Percentiles rank a stretch among this genome's conserved stretches.
phyloP scores from a whole-genome alignment of 2,113 vertebrate species.

The Osmerus eperlanus region DNA sequence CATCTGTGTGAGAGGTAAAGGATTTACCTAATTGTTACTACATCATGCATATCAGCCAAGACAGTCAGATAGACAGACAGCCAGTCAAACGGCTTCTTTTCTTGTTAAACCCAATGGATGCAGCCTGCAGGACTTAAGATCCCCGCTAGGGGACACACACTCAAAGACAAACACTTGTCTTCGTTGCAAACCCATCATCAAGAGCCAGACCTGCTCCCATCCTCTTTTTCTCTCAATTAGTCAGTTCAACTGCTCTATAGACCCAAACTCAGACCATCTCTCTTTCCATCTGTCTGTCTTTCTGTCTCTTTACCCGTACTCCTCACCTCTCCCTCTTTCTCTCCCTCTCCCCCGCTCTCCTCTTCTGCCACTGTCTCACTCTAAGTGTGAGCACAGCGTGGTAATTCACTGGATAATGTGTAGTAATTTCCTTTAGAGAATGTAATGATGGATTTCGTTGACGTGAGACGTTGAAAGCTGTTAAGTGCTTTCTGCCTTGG shows the following conservation, averaged over 20 bases:
- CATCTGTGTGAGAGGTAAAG: slow-evolving; percentile 82
- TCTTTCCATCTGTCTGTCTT: background rate
- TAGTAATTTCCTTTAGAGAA: slow-evolving; percentile 14
- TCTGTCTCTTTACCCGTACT: background rate
- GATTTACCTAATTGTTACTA: background rate
- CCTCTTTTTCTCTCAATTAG: too few relatives aligned
- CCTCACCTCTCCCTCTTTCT: background rate
- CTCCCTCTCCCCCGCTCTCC: background rate
- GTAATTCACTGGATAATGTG: slow-evolving; percentile 4
- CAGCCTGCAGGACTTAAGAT: background rate
- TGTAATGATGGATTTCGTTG: slow-evolving; percentile 1
- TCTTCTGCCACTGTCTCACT: background rate
- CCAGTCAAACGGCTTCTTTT: background rate
- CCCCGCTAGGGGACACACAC: background rate
- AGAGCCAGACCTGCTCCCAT: too few relatives aligned
- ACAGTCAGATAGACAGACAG: background rate
- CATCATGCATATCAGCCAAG: background rate
- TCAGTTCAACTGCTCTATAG: too few relatives aligned
- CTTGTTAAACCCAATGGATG: too few relatives aligned
- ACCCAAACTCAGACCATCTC: background rate
- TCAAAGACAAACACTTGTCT: background rate
- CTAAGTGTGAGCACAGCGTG: background rate
- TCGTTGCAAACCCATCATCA: too few relatives aligned
- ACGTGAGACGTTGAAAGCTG: background rate
- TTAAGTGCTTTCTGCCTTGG: background rate